Percentiles rank a stretch among this genome's conserved stretches.
These are phyloP conservation scores for Vannuccia rotundouncinata DNA, from an alignment of 2,888 invertebrate genomes.

Conservation along the genomic window DNA sequence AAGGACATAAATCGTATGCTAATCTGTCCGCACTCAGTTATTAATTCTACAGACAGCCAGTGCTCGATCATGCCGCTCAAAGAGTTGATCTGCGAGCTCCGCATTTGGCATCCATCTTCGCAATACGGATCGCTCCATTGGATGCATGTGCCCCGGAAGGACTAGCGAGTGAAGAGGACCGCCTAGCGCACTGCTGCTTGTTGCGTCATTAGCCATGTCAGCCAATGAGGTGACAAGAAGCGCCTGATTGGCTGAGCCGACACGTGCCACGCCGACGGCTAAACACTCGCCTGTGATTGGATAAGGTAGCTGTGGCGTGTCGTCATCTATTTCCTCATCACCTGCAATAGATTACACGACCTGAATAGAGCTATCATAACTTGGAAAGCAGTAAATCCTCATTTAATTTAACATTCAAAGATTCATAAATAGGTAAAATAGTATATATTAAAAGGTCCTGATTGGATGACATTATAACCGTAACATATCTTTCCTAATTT, in stretches of 20 bases:
- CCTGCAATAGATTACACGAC: neutral
- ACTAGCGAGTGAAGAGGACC: constrained; percentile 86
- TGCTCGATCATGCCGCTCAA: neutral
- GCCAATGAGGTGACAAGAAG: constrained; percentile 69
- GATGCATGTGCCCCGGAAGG: constrained; percentile 77
- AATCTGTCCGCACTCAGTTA: no score
- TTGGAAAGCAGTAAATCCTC: no score
- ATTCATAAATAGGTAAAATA: no score
- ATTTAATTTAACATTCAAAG: no score
- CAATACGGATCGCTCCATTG: constrained; percentile 64
- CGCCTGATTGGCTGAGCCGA: constrained; percentile 70
- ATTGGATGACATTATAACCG: no score
- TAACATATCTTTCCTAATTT: no score
- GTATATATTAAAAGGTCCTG: no score
- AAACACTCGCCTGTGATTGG: constrained; percentile 60
- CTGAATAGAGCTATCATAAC: no score
- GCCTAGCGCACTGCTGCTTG: constrained; percentile 66
- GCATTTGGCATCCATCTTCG: neutral
- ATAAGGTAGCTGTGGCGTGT: no score
- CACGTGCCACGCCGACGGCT: constrained; percentile 79
- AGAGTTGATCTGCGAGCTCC: neutral
- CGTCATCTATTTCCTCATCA: constrained; percentile 20
- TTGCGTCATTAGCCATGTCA: constrained; percentile 63
- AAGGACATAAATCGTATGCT: no score
- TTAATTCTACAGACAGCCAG: no score